Evolutionary conservation across 64 coral and sea anemone genomes (phyloP).

Genomic region (Acropora yongei): DNA sequence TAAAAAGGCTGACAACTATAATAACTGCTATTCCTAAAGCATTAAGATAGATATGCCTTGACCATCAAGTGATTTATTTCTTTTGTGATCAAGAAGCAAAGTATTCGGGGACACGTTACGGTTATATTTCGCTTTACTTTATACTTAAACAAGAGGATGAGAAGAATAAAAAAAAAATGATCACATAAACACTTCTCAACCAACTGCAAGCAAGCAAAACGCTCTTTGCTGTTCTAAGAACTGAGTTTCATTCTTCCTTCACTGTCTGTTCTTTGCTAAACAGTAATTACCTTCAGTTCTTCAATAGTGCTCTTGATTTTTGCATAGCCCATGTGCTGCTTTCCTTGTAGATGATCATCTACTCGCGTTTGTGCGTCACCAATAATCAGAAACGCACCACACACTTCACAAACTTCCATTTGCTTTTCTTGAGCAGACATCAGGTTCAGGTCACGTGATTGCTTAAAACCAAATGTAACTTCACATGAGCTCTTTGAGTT

Average conservation of each 20-base stretch:
- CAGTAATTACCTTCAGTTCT: slow-evolving; percentile 85
- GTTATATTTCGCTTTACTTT: too few relatives aligned
- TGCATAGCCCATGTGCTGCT: slow-evolving; percentile 98
- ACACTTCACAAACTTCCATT: slow-evolving; percentile 99
- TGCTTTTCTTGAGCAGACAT: slow-evolving; percentile 97
- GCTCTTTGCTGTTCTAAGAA: neutral
- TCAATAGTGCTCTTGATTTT: slow-evolving; percentile 95
- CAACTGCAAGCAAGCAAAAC: too few relatives aligned
- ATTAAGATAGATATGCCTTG: too few relatives aligned
- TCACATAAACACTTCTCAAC: too few relatives aligned
- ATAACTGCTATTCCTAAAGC: too few relatives aligned
- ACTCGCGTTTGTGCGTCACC: slow-evolving; percentile 98
- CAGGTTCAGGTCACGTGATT: slow-evolving; percentile 68
- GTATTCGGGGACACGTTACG: too few relatives aligned
- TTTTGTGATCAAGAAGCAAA: too few relatives aligned
- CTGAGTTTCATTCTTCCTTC: neutral
- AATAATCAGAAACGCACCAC: slow-evolving; percentile 98
- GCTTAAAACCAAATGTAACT: slow-evolving; percentile 17
- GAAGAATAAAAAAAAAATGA: too few relatives aligned
- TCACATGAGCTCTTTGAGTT: neutral
- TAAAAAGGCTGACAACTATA: too few relatives aligned
- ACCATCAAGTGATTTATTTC: too few relatives aligned
- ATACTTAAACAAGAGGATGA: too few relatives aligned
- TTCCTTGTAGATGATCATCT: slow-evolving; percentile 96
- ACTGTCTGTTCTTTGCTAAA: too few relatives aligned